Conservation (phyloP, 2,797 vertebrate species). For the Enteromius thamalakanensis region DNA sequence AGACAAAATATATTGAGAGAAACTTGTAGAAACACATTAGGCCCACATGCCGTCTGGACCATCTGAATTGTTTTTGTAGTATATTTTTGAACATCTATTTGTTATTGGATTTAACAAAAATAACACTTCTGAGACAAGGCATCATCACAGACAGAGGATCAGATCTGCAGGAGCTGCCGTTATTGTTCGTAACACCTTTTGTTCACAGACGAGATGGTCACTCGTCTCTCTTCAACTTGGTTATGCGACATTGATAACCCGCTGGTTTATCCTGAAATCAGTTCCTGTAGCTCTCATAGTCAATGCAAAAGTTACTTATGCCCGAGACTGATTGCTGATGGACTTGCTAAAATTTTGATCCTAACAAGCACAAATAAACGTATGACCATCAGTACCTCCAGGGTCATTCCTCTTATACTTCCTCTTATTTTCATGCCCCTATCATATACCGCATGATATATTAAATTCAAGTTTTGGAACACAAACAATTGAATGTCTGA, state of each 20-base stretch:
- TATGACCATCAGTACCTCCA: not conserved
- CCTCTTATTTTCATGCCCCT: not conserved
- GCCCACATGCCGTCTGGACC: conserved; percentile 31
- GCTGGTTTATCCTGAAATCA: conserved; percentile 6
- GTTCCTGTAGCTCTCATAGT: conserved; percentile 2
- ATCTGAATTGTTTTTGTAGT: conserved; percentile 31
- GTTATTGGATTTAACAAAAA: conserved; percentile 7
- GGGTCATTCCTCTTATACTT: conserved; percentile 16
- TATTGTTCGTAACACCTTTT: conserved; percentile 29
- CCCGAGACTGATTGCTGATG: not conserved
- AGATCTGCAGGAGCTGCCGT: conserved; percentile 53
- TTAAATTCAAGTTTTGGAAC: not conserved
- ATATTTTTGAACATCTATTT: conserved; percentile 33
- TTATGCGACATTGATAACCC: not conserved
- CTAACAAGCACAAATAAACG: not conserved
- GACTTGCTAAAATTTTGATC: conserved; percentile 3
- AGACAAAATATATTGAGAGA: conserved; percentile 16
- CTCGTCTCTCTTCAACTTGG: not conserved
- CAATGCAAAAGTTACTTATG: not conserved
- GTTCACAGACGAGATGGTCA: conserved; percentile 9
- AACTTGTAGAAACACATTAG: conserved; percentile 27
- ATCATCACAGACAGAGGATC: conserved; percentile 39
- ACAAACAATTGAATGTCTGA: not conserved
- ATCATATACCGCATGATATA: not conserved
- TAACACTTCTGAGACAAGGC: conserved; percentile 31